These are phyloP conservation scores for Pollenia amentaria DNA, from an alignment of 2,888 invertebrate genomes.

Conservation along the genomic window DNA sequence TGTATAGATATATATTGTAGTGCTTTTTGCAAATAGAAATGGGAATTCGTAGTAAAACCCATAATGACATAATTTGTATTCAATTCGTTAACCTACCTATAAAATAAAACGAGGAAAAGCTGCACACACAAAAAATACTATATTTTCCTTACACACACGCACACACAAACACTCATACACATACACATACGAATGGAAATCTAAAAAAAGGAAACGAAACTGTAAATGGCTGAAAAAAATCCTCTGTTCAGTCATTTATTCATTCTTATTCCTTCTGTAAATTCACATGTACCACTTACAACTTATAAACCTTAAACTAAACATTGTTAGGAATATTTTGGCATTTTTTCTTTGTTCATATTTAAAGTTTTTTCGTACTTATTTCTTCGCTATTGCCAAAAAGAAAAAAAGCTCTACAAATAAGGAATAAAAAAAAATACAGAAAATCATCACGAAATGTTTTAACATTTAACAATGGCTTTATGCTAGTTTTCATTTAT, in stretches of 20 bases:
- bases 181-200: neutral
- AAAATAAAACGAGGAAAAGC: constrained; percentile 52
- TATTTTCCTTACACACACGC: neutral
- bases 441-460: constrained; percentile 57
- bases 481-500: constrained; percentile 39
- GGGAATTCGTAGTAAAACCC: constrained; percentile 61
- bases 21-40: constrained; percentile 59
- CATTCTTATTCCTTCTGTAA: neutral
- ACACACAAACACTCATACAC: neutral
- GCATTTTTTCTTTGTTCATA: constrained; percentile 15
- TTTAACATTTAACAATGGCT: constrained; percentile 65
- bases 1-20: constrained; percentile 6
- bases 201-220: constrained; percentile 36
- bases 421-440: constrained; percentile 3
- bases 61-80: constrained; percentile 84
- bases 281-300: constrained; percentile 20
- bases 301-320: constrained; percentile 35
- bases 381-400: neutral
- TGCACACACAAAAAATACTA: constrained; percentile 1
- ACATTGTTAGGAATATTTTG: constrained; percentile 56
- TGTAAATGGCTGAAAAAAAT: constrained; percentile 46
- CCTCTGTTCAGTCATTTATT: constrained; percentile 11
- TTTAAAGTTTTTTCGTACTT: neutral
- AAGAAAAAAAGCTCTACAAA: neutral
- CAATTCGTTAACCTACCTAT: constrained; percentile 77